A percentile compares a stretch with the other conserved stretches of the same genome.
Conservation (phyloP, 2,888 invertebrate species). For the Barypeithes pellucidus region DNA sequence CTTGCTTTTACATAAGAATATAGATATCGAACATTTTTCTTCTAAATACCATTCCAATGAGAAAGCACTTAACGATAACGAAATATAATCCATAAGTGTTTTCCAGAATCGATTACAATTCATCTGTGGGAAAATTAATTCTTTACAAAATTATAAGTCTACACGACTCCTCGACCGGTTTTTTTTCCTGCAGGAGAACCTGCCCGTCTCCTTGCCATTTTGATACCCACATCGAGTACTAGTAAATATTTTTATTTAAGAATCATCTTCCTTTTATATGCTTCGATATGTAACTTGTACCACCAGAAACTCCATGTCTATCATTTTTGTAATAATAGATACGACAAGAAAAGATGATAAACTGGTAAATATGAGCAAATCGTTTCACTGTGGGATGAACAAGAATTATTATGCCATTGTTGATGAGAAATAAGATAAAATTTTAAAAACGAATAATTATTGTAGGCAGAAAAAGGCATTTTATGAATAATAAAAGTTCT, state of each 20-base stretch:
- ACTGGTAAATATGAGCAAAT: slow-evolving; percentile 8
- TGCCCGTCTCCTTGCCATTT: slow-evolving; percentile 51
- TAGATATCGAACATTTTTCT: background rate
- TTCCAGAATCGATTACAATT: slow-evolving; percentile 58
- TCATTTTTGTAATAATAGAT: slow-evolving; percentile 17
- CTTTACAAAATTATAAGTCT: slow-evolving; percentile 65
- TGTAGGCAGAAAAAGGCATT: too few species aligned
- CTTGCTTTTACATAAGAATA: too few species aligned
- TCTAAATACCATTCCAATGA: background rate
- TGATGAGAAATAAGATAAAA: too few species aligned
- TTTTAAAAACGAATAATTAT: too few species aligned
- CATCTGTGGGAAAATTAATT: slow-evolving; percentile 66
- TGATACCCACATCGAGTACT: slow-evolving; percentile 36
- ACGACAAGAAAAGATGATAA: slow-evolving; percentile 12
- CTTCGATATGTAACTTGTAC: slow-evolving; percentile 22
- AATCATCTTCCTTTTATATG: slow-evolving; percentile 27
- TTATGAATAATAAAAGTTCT: too few species aligned
- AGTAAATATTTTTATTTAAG: slow-evolving; percentile 35
- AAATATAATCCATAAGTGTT: slow-evolving; percentile 59
- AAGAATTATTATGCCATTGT: too few species aligned
- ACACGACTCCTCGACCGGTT: slow-evolving; percentile 56
- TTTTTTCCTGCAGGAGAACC: slow-evolving; percentile 53
- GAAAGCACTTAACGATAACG: slow-evolving; percentile 2
- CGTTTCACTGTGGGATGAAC: slow-evolving; percentile 7
- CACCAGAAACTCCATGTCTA: slow-evolving; percentile 15